Percentiles rank a stretch among this genome's conserved stretches.
Evolutionary conservation across 2,797 vertebrate genomes (phyloP).

Genomic region (Chelidonichthys spinosus): DNA sequence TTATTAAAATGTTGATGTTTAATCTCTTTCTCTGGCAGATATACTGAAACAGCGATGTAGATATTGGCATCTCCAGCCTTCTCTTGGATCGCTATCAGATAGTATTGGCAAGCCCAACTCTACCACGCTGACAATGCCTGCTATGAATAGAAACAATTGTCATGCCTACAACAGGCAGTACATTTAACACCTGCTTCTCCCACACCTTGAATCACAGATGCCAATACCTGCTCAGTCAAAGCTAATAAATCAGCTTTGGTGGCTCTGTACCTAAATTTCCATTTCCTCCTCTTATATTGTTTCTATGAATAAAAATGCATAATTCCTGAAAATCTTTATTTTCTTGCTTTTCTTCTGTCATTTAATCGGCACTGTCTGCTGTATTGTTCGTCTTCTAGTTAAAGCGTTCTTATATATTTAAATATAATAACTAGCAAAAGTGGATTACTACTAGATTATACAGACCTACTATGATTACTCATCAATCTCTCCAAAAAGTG

Average conservation of each 20-base stretch:
- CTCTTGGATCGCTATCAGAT: slow-evolving; percentile 45
- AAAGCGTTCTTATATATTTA: slow-evolving; percentile 31
- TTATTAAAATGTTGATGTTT: slow-evolving; percentile 1
- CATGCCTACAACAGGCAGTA: slow-evolving; percentile 28
- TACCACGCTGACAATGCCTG: slow-evolving; percentile 43
- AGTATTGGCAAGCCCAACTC: slow-evolving; percentile 30
- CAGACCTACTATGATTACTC: slow-evolving; percentile 1
- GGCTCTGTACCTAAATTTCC: slow-evolving; percentile 2
- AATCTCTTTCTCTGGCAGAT: slow-evolving; percentile 3
- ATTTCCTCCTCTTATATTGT: slow-evolving; percentile 1
- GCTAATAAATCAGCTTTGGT: slow-evolving; percentile 28
- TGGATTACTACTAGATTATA: slow-evolving; percentile 4
- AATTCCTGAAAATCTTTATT: not conserved
- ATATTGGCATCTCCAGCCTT: not conserved
- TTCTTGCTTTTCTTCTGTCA: not conserved
- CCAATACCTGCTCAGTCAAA: slow-evolving; percentile 50
- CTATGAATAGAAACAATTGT: slow-evolving; percentile 60
- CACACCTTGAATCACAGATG: slow-evolving; percentile 46
- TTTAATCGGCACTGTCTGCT: not conserved
- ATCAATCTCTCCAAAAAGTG: slow-evolving; percentile 6
- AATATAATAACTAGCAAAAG: slow-evolving; percentile 10
- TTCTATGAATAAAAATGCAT: not conserved
- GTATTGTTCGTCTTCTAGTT: not conserved
- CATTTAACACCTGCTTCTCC: slow-evolving; percentile 55
- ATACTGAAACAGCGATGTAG: slow-evolving; percentile 16